A percentile compares a stretch with the other conserved stretches of the same genome.
phyloP scores from a whole-genome alignment of 2,797 vertebrate species.

The Cirrhinus molitorella region DNA sequence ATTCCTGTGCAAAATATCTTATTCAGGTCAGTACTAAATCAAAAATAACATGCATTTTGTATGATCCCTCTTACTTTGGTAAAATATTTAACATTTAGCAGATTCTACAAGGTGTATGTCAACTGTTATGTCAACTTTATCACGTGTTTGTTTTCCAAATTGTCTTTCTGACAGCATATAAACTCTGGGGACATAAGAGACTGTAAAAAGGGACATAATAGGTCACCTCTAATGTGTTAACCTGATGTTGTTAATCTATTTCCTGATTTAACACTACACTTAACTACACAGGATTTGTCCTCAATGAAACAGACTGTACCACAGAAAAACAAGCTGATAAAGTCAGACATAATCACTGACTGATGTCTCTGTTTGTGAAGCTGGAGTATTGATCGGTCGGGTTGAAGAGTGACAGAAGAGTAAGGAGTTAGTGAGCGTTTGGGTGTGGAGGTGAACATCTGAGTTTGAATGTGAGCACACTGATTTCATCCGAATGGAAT shows the following conservation, averaged over 20 bases:
- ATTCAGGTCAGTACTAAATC: too few relatives aligned
- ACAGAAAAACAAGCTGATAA: not conserved
- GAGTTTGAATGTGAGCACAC: slow-evolving; percentile 39
- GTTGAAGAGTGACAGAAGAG: slow-evolving; percentile 9
- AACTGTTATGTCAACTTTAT: too few relatives aligned
- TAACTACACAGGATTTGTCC: slow-evolving; percentile 5
- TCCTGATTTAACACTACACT: not conserved
- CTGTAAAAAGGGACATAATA: too few relatives aligned
- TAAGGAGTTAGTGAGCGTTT: slow-evolving; percentile 5
- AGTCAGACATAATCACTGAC: not conserved
- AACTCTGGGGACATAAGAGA: too few relatives aligned
- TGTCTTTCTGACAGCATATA: too few relatives aligned
- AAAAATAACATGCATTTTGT: too few relatives aligned
- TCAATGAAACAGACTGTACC: not conserved
- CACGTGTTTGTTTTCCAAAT: too few relatives aligned
- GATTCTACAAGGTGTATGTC: too few relatives aligned
- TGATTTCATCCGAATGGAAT: slow-evolving; percentile 69
- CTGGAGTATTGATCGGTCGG: slow-evolving; percentile 16
- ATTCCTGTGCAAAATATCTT: too few relatives aligned
- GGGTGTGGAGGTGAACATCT: slow-evolving; percentile 44
- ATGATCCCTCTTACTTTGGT: too few relatives aligned
- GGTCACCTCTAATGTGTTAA: too few relatives aligned
- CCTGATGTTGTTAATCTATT: not conserved
- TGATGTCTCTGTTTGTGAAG: slow-evolving; percentile 4
- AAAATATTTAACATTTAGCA: too few relatives aligned